Percentiles rank a stretch among this genome's conserved stretches.
These are phyloP conservation scores for Orthosia gracilis DNA, from an alignment of 2,888 invertebrate genomes.

Conservation along the genomic window DNA sequence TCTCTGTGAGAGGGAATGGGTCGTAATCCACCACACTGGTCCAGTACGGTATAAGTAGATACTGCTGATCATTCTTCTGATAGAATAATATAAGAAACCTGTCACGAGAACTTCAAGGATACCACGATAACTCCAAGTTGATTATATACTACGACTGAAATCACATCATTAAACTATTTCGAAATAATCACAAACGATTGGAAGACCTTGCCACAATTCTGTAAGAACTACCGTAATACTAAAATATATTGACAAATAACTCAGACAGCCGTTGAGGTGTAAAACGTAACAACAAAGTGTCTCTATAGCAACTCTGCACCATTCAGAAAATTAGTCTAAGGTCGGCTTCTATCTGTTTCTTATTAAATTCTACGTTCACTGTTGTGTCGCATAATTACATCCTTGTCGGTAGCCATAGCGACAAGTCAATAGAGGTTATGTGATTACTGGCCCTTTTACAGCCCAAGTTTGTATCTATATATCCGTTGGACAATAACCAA, in stretches of 20 bases:
- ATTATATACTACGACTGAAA: slow-evolving; percentile 1
- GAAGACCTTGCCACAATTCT: slow-evolving; percentile 53
- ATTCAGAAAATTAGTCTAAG: slow-evolving; percentile 58
- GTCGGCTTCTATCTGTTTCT: slow-evolving; percentile 58
- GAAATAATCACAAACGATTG: slow-evolving; percentile 43
- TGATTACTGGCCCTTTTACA: slow-evolving; percentile 1
- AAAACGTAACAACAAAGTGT: slow-evolving; percentile 25
- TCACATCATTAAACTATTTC: slow-evolving; percentile 23
- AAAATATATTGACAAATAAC: slow-evolving; percentile 43
- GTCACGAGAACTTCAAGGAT: background rate
- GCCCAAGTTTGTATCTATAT: background rate
- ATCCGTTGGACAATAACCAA: background rate
- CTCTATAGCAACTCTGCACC: slow-evolving; percentile 36
- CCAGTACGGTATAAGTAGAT: background rate
- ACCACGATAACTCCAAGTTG: slow-evolving; percentile 6
- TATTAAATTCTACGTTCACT: slow-evolving; percentile 74
- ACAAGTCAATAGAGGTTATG: slow-evolving; percentile 39
- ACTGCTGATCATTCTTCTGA: background rate
- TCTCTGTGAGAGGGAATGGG: too few relatives aligned
- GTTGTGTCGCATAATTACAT: slow-evolving; percentile 77
- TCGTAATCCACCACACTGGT: too few relatives aligned
- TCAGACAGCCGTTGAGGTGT: slow-evolving; percentile 25
- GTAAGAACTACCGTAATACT: slow-evolving; percentile 17
- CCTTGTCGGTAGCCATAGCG: slow-evolving; percentile 64
- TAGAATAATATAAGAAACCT: background rate